Base-by-base conservation (phyloP, 1,140 invertebrate species). In the Glomeris maerens region DNA sequence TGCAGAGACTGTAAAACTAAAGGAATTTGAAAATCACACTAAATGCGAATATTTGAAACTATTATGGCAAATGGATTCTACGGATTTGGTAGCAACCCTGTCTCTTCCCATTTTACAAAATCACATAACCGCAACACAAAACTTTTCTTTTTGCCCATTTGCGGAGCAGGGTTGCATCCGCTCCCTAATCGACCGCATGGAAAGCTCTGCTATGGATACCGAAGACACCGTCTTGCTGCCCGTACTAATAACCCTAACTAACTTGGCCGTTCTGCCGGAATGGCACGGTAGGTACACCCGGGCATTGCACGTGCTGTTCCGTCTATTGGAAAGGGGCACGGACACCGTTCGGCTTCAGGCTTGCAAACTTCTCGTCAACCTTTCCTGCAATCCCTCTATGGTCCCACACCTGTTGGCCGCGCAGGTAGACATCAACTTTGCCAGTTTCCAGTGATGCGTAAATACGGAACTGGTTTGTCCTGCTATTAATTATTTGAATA, bases 311-410 rank as follows among this genome's bases (percentile, higher is more conserved):
- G 31, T 40, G 42, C 23, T 40, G 3, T 22, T 21, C 49, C 45
- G 57, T 10, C 58, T 74, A 13, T 57, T 72, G 3, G 70, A 72
- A 50, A 60, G 58, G 45, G 57, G 53, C 1, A 50, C 47, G 27
- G 45, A 62, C 57, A 49, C 56, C 59, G 25, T 72, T 27, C 65
- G 72, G 55, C 59, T 79, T 13, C 76, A 79, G 57, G 67, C 74
- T 13, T 60, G 78, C 0, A 74, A 75, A 57, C 61, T 80, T 25
- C 66, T 80, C n/a, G 75, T 79, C 39, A 80, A 80, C 62, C 62
- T 80, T 2, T 76, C 77, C 2, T 76, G 73, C 54, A 78, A 78
- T 62, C 65, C 71, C 56, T 71, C 76, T 47, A 72, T 78, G 66
- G 70, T 80, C 17, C 76, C 75, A 14, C 69, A 73, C 55, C 62